These are phyloP conservation scores for Mamestra configurata DNA, from an alignment of 1,140 invertebrate genomes.

Conservation along the genomic window DNA sequence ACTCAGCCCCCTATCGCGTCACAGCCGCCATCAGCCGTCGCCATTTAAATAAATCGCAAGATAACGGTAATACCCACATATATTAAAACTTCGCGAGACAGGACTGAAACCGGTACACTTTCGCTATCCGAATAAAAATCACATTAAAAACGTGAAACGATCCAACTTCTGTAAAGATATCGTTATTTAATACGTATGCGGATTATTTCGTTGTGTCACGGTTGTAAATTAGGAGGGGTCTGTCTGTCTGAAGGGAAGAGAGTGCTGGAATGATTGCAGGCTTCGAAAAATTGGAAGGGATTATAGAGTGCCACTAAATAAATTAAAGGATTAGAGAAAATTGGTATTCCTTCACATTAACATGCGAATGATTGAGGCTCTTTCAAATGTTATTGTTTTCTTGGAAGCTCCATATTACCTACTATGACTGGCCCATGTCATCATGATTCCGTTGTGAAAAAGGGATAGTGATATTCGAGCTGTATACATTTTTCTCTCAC, in stretches of 20 bases:
- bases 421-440: no score
- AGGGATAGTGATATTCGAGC: no score
- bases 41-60: slow-evolving; percentile 37
- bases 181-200: slow-evolving; percentile 25
- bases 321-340: no score
- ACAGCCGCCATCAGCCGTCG: slow-evolving; percentile 6
- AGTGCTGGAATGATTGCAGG: neutral
- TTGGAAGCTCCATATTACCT: no score
- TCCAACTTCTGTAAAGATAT: slow-evolving; percentile 34
- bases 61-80: slow-evolving; percentile 22
- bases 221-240: slow-evolving; percentile 12
- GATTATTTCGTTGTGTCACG: slow-evolving; percentile 5
- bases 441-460: no score
- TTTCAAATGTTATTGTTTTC: no score
- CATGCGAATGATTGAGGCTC: no score
- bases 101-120: neutral
- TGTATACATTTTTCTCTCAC: no score
- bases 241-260: neutral
- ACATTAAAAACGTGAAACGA: slow-evolving; percentile 42
- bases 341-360: no score
- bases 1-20: slow-evolving; percentile 2
- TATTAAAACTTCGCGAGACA: slow-evolving; percentile 11
- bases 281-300: no score
- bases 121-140: slow-evolving; percentile 37
- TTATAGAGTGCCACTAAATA: no score